Conservation (phyloP, 2,888 invertebrate genomes). For the Trachelus iudaicus region DNA sequence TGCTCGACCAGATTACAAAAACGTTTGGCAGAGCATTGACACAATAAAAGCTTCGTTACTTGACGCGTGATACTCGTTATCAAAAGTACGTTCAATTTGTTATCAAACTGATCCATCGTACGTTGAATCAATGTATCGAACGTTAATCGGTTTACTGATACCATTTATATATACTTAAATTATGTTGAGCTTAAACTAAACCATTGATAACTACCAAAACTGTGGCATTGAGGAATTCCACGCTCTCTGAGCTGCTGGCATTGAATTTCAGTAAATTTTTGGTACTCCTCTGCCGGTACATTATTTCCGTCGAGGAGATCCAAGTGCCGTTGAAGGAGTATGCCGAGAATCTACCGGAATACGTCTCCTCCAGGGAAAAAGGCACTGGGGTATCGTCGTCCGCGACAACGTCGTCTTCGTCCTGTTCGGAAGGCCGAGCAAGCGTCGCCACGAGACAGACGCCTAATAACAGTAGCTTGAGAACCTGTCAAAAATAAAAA, state of each 20-base stretch:
- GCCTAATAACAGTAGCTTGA: neutral
- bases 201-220: slow-evolving; percentile 31
- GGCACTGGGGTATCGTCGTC: slow-evolving; percentile 29
- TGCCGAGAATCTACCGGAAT: slow-evolving; percentile 53
- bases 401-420: neutral
- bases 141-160: too few species aligned
- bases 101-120: neutral
- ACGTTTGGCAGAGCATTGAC: neutral
- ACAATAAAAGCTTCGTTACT: neutral
- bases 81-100: neutral
- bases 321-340: slow-evolving; percentile 65
- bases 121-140: too few species aligned
- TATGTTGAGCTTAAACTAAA: neutral
- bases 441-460: neutral
- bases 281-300: slow-evolving; percentile 44
- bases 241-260: slow-evolving; percentile 39
- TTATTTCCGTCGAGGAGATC: slow-evolving; percentile 62
- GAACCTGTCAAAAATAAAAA: neutral
- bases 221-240: slow-evolving; percentile 30
- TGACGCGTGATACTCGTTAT: neutral
- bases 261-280: slow-evolving; percentile 51
- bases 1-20: neutral
- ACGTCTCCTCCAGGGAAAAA: slow-evolving; percentile 61
- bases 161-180: neutral
- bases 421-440: neutral